These are phyloP conservation scores for Halocynthia roretzi DNA, from an alignment of 23 tunicate genomes.

Conservation along the genomic window DNA sequence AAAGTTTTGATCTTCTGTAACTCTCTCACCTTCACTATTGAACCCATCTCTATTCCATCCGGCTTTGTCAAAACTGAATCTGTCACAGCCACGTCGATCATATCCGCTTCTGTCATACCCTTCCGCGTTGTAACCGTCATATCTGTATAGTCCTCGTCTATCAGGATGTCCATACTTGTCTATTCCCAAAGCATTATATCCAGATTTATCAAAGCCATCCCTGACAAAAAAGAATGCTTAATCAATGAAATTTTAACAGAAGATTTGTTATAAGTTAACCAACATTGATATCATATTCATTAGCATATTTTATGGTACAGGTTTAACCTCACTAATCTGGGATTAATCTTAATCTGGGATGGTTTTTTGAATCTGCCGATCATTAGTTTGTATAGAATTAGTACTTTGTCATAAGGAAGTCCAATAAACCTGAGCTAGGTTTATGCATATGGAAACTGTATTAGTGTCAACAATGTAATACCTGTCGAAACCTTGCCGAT, in stretches of 20 bases:
- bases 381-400: not conserved
- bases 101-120: slow-evolving; percentile 70
- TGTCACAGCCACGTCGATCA: slow-evolving; percentile 61
- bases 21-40: slow-evolving; percentile 23
- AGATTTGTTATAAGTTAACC: no score
- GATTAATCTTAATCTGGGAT: no score
- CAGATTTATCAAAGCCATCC: slow-evolving; percentile 55
- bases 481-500: slow-evolving; percentile 84
- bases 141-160: slow-evolving; percentile 22
- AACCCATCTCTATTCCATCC: slow-evolving; percentile 51
- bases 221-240: slow-evolving; percentile 11
- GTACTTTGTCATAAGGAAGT: not conserved
- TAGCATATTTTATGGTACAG: no score
- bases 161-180: slow-evolving; percentile 44
- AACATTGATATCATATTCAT: no score
- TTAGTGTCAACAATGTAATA: not conserved
- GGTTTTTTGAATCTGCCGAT: no score
- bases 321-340: no score
- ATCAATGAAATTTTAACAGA: no score
- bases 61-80: slow-evolving; percentile 37
- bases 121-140: slow-evolving; percentile 69
- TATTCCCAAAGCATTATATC: slow-evolving; percentile 53
- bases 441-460: no score
- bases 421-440: not conserved
- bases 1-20: no score